Percentiles rank a stretch among this genome's conserved stretches.
These are phyloP conservation scores for Rhagonycha fulva DNA, from an alignment of 2,888 invertebrate genomes.

Conservation along the genomic window DNA sequence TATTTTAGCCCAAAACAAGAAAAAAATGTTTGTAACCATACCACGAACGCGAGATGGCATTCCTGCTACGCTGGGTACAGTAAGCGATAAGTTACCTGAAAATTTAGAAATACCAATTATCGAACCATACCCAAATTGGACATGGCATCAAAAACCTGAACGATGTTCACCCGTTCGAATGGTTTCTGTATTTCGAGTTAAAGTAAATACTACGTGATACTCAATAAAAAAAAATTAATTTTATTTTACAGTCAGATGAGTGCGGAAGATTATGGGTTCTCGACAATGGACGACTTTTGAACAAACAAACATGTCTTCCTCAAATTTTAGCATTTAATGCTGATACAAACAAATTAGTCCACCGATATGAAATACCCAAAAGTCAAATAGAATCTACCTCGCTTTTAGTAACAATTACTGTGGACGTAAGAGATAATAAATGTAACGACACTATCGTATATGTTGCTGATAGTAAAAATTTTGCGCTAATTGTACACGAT, in stretches of 20 bases:
- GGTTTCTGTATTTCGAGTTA: constrained; percentile 74
- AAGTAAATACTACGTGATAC: constrained; percentile 61
- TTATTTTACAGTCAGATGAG: constrained; percentile 66
- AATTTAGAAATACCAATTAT: constrained; percentile 52
- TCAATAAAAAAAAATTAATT: neutral
- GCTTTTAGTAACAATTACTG: constrained; percentile 66
- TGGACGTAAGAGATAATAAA: constrained; percentile 61
- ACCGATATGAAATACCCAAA: constrained; percentile 62
- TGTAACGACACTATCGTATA: constrained; percentile 70
- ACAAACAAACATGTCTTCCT: constrained; percentile 67
- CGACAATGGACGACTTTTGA: constrained; percentile 68
- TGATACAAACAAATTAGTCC: constrained; percentile 59
- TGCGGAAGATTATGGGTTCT: constrained; percentile 75
- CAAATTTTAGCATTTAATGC: constrained; percentile 77
- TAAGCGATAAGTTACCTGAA: constrained; percentile 46
- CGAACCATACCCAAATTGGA: constrained; percentile 62
- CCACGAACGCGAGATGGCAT: constrained; percentile 75
- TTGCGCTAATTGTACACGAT: constrained; percentile 68
- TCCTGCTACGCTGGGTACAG: constrained; percentile 72
- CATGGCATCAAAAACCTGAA: constrained; percentile 54
- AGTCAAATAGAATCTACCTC: constrained; percentile 57
- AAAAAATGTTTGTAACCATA: constrained; percentile 58
- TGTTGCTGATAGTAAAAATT: constrained; percentile 69
- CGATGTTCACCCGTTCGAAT: constrained; percentile 58
- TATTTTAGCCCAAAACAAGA: neutral